Evolutionary conservation across 64 coral and sea anemone species (phyloP), one percentile per base, ranked within the genome.

Genomic region (Montipora capricornis): DNA sequence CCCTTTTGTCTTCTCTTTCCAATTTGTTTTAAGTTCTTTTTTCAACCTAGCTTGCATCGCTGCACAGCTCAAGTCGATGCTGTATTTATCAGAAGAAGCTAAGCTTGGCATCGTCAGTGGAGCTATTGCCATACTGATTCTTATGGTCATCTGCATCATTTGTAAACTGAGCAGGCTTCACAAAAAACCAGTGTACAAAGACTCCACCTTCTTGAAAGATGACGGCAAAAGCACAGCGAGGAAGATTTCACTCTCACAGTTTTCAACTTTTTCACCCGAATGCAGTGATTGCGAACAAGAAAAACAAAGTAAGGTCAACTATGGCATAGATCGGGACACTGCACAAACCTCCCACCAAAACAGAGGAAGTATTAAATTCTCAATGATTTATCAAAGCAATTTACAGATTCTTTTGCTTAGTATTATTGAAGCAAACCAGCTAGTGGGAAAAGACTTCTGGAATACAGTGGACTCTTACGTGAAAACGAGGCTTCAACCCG

Each of bases 391-490:
- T 76, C 68, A 84, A 46, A 67, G 37, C 50, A 78, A 78, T 22
- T 50, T 91, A 7, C 76, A 95, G 53, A 98, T 16, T 59, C 80
- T 98, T 45, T 69, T 95, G 24, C 48, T 98, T 47, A 76, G 60
- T 67, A 49, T 98, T 4, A 92, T 98, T 17, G 88, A 98, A 49
- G 96, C 80, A 11, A 88, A 47, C 70, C 78, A 98, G 16, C 46
- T 98, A 51, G 93, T 98, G 7, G 96, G 96, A 71, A 93, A 93
- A 76, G 96, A 98, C 86, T 98, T 98, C 89, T 98, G 96, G 96
- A 93, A 98, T 51, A 91, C 93, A 2, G 96, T 98, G 1, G 96
- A 98, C 67, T 95, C 93, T 1, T 98, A 98, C 86, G 93, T 98
- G 6, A 91, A 88, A 79, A 46, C 75, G 50, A 95, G 79, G 44